These are phyloP conservation scores for Apotomis turbidana DNA, from an alignment of 2,888 invertebrate species.

Conservation along the genomic window DNA sequence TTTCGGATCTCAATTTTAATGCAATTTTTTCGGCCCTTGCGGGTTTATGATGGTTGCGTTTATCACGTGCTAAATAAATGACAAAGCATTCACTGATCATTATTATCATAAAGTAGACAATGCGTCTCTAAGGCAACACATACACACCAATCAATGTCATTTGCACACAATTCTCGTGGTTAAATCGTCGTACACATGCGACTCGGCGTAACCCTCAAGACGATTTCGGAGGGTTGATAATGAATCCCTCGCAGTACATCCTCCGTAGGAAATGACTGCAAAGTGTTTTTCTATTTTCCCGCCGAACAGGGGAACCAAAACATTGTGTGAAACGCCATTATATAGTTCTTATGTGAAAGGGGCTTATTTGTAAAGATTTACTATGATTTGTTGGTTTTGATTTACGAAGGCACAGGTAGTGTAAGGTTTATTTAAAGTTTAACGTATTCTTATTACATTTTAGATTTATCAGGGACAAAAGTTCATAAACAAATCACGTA, in stretches of 20 bases:
- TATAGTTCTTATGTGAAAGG: slow-evolving; percentile 31
- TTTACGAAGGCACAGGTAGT: slow-evolving; percentile 1
- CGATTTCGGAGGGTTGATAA: slow-evolving; percentile 78
- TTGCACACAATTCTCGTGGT: slow-evolving; percentile 30
- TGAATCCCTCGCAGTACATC: slow-evolving; percentile 78
- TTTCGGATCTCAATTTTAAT: too few species aligned
- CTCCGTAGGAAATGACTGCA: slow-evolving; percentile 78
- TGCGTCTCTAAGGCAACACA: too few species aligned
- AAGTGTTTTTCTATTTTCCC: slow-evolving; percentile 80
- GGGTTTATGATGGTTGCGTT: too few species aligned
- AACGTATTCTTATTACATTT: too few species aligned
- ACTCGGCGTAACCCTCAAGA: slow-evolving; percentile 54
- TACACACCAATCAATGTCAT: slow-evolving; percentile 3
- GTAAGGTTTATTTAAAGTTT: too few species aligned
- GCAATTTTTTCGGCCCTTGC: too few species aligned
- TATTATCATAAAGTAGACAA: too few species aligned
- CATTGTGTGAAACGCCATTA: slow-evolving; percentile 47
- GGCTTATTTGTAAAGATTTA: slow-evolving; percentile 17
- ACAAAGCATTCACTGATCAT: too few species aligned
- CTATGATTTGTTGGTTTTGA: neutral
- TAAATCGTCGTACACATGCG: slow-evolving; percentile 27
- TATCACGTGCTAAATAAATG: too few species aligned
- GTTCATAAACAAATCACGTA: too few species aligned
- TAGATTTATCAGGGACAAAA: too few species aligned
- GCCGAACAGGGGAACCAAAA: slow-evolving; percentile 52